These are phyloP conservation scores for Periphyllus acericola DNA, from an alignment of 2,888 invertebrate genomes.

Conservation along the genomic window DNA sequence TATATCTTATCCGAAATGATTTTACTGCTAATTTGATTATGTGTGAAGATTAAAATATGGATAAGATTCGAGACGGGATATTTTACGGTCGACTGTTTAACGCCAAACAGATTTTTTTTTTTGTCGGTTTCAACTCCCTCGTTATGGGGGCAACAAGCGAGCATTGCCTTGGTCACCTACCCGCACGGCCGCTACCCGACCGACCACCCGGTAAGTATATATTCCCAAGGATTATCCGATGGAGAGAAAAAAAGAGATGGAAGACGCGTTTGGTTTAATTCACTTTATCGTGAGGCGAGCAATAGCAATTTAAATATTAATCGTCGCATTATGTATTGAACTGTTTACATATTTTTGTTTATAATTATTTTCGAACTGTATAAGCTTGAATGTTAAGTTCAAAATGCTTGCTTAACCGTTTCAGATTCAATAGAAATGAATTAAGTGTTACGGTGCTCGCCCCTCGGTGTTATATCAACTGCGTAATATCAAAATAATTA, in stretches of 20 bases:
- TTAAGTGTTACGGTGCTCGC: too few species aligned
- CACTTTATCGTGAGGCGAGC: background rate
- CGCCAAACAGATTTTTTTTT: slow-evolving; percentile 37
- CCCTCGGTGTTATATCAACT: too few species aligned
- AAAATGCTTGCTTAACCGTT: too few species aligned
- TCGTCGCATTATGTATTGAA: too few species aligned
- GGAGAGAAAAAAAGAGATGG: background rate
- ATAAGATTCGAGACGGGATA: slow-evolving; percentile 15
- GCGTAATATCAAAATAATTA: too few species aligned
- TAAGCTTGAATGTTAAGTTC: too few species aligned
- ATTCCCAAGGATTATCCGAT: slow-evolving; percentile 1
- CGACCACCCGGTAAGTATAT: background rate
- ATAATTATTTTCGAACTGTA: background rate
- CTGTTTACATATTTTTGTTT: background rate
- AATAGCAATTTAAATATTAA: background rate
- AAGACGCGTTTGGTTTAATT: background rate
- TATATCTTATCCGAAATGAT: too few species aligned
- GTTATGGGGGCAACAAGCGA: background rate
- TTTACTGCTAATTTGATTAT: too few species aligned
- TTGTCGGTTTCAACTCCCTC: slow-evolving; percentile 10
- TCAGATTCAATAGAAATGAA: too few species aligned
- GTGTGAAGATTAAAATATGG: too few species aligned
- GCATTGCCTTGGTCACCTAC: background rate
- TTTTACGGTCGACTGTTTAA: slow-evolving; percentile 28
- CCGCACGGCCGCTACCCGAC: background rate